Conservation (phyloP, 2,113 vertebrate species). For the Pica pica region DNA sequence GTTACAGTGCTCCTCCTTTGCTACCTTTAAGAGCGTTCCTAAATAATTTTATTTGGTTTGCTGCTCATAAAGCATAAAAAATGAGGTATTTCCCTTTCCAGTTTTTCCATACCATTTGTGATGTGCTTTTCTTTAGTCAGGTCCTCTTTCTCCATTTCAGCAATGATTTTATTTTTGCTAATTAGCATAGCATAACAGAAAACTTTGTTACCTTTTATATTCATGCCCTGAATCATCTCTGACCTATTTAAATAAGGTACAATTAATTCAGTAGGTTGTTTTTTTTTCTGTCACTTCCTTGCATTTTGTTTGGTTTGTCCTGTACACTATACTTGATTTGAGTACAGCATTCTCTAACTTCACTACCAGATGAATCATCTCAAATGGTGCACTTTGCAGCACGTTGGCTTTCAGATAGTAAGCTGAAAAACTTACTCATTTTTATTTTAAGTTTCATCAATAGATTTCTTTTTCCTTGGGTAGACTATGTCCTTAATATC, state of each 20-base stretch:
- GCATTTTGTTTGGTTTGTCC: not conserved
- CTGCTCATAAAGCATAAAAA: not conserved
- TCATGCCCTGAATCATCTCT: not conserved
- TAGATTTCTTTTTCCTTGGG: not conserved
- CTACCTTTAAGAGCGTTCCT: not conserved
- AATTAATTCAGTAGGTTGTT: not conserved
- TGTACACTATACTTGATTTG: not conserved
- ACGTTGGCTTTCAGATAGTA: not conserved
- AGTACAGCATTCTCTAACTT: not conserved
- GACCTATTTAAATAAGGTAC: not conserved
- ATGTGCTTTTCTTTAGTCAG: not conserved
- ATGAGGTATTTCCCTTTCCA: not conserved
- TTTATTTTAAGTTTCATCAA: not conserved
- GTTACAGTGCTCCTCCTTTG: not conserved
- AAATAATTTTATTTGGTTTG: not conserved
- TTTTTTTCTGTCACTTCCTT: not conserved
- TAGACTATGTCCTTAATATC: fast-evolving
- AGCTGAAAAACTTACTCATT: not conserved
- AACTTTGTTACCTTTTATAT: not conserved
- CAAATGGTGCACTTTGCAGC: not conserved
- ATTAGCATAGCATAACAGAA: not conserved
- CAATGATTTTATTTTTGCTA: not conserved
- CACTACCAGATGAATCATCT: not conserved
- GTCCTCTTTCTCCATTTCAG: not conserved
- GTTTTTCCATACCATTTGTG: not conserved